These are phyloP conservation scores for Lasioglossum figueresi DNA, from an alignment of 2,888 invertebrate species.

Conservation along the genomic window DNA sequence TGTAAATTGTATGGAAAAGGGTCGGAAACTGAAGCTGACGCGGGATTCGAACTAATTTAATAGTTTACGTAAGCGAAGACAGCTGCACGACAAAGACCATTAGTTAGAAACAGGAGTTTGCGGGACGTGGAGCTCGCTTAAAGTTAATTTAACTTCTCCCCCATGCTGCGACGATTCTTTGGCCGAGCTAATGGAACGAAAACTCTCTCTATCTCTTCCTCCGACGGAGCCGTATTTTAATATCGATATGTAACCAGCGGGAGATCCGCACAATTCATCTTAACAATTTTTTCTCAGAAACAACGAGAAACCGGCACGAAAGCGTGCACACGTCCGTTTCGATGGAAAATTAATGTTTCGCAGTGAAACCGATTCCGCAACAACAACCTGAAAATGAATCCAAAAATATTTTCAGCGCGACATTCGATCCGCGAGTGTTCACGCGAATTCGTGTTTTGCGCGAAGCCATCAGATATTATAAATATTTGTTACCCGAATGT, in stretches of 20 bases:
- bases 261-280: neutral
- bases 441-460: neutral
- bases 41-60: conserved; percentile 31
- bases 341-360: neutral
- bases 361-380: neutral
- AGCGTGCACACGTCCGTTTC: neutral
- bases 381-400: neutral
- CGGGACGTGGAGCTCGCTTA: conserved; percentile 3
- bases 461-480: neutral
- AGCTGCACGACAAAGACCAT: conserved; percentile 28
- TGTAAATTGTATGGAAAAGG: neutral
- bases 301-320: neutral
- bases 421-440: neutral
- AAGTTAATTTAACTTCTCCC: conserved; percentile 55
- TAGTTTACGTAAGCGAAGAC: conserved; percentile 14
- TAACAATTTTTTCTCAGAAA: neutral
- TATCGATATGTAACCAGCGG: neutral
- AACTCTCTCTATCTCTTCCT: neutral
- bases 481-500: neutral
- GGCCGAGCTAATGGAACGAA: conserved; percentile 28
- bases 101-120: conserved; percentile 24
- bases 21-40: neutral
- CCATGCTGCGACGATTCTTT: conserved; percentile 29
- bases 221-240: neutral
- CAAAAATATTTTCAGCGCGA: neutral